Evolutionary conservation across 2,113 vertebrate genomes (phyloP).

Genomic region (Campylomormyrus tamandua): DNA sequence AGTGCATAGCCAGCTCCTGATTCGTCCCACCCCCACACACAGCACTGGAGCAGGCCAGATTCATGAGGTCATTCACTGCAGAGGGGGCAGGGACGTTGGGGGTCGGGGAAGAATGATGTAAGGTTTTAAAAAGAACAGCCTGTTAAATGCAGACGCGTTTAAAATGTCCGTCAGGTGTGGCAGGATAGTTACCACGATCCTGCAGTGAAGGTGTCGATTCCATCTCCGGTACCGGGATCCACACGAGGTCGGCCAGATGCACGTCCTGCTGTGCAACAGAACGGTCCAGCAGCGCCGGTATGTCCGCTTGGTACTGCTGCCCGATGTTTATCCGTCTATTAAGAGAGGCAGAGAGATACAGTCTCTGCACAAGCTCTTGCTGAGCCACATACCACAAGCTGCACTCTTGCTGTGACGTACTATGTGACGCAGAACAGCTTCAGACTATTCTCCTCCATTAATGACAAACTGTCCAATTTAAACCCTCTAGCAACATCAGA

Average conservation of each 20-base stretch:
- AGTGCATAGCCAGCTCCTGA: conserved; percentile 90
- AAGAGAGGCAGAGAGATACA: background rate
- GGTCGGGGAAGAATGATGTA: background rate
- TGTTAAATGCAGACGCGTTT: background rate
- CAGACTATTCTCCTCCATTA: background rate
- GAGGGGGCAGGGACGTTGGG: conserved; percentile 3
- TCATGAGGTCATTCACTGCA: conserved; percentile 84
- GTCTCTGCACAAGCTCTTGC: background rate
- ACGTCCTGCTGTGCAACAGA: conserved; percentile 68
- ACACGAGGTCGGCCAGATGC: conserved; percentile 80
- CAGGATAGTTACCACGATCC: conserved; percentile 63
- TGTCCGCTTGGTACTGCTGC: conserved; percentile 87
- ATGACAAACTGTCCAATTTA: background rate
- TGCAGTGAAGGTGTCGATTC: conserved; percentile 65
- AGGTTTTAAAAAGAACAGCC: background rate
- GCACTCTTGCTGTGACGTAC: background rate
- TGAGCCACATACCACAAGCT: background rate
- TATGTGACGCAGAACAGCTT: background rate
- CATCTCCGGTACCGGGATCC: conserved; percentile 67
- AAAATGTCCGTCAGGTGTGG: background rate
- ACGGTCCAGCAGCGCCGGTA: conserved; percentile 74
- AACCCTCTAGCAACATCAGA: background rate
- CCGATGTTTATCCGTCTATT: conserved; percentile 91
- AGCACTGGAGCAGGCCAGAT: conserved; percentile 89
- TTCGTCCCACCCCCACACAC: conserved; percentile 89